Percentiles rank a stretch among this genome's conserved stretches.
These are phyloP conservation scores for Eilema depressum DNA, from an alignment of 2,888 invertebrate genomes.

Conservation along the genomic window DNA sequence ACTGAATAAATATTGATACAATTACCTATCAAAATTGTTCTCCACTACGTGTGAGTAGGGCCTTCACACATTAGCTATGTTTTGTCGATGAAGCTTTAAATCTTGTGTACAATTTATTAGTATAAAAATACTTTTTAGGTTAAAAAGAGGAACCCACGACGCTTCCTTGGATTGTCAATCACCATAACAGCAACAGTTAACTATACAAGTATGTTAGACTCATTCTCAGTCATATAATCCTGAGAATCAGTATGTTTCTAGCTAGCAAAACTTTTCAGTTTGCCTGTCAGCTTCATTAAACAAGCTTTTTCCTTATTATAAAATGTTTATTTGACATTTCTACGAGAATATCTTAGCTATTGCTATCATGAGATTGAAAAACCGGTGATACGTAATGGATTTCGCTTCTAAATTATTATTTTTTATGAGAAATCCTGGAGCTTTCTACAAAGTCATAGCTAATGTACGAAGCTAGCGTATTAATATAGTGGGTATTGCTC, in stretches of 20 bases:
- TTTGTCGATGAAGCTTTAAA: background rate
- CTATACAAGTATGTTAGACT: background rate
- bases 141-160: too few species aligned
- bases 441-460: background rate
- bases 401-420: background rate
- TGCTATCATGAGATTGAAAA: too few species aligned
- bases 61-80: slow-evolving; percentile 14
- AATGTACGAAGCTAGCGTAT: background rate
- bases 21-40: slow-evolving; percentile 17
- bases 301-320: too few species aligned
- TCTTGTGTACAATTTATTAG: background rate
- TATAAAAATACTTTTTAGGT: background rate
- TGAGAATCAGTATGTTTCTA: background rate
- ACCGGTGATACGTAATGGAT: too few species aligned
- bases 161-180: background rate
- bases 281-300: too few species aligned
- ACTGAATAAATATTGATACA: background rate
- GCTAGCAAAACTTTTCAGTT: too few species aligned
- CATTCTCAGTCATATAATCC: background rate
- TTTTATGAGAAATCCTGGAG: background rate
- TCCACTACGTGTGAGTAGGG: slow-evolving; percentile 8
- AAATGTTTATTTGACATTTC: too few species aligned
- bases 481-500: slow-evolving; percentile 26
- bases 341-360: too few species aligned
- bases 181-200: too few species aligned